Evolutionary conservation across 2,797 vertebrate species (phyloP).

Genomic region (Euthynnus affinis): DNA sequence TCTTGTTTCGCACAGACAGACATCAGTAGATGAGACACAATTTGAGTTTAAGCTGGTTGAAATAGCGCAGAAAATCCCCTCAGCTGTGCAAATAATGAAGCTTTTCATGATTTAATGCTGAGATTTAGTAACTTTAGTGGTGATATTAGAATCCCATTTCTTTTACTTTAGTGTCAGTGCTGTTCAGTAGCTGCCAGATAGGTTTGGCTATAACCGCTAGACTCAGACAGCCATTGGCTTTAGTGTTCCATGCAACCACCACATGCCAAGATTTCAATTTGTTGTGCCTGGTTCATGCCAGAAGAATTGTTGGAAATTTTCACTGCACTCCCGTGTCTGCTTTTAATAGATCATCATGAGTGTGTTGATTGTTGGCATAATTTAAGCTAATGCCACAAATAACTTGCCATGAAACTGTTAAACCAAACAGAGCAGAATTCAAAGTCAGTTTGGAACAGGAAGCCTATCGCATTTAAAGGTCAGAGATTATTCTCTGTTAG

Average conservation of each 20-base stretch:
- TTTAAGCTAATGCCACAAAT: conserved; percentile 22
- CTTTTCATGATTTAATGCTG: background rate
- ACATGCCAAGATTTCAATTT: conserved; percentile 28
- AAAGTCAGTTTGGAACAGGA: background rate
- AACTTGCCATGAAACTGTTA: conserved; percentile 35
- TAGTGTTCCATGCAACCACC: conserved; percentile 9
- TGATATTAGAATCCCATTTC: background rate
- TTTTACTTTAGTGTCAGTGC: background rate
- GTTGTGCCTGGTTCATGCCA: conserved; percentile 22
- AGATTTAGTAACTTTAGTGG: background rate
- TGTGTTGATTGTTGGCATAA: conserved; percentile 8
- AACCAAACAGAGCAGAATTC: conserved; percentile 8
- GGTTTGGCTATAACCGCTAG: background rate
- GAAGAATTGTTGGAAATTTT: conserved; percentile 15
- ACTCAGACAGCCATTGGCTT: conserved; percentile 7
- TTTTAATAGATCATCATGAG: conserved; percentile 28
- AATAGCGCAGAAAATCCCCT: background rate
- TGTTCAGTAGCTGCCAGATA: conserved; percentile 18
- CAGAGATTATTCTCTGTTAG: background rate
- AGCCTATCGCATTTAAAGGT: background rate
- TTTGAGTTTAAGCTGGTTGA: background rate
- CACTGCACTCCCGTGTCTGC: conserved; percentile 15
- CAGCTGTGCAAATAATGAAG: background rate
- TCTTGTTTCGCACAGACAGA: background rate
- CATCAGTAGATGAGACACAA: background rate